These are phyloP conservation scores for Anorthoa munda DNA, from an alignment of 2,888 invertebrate genomes.

Conservation along the genomic window DNA sequence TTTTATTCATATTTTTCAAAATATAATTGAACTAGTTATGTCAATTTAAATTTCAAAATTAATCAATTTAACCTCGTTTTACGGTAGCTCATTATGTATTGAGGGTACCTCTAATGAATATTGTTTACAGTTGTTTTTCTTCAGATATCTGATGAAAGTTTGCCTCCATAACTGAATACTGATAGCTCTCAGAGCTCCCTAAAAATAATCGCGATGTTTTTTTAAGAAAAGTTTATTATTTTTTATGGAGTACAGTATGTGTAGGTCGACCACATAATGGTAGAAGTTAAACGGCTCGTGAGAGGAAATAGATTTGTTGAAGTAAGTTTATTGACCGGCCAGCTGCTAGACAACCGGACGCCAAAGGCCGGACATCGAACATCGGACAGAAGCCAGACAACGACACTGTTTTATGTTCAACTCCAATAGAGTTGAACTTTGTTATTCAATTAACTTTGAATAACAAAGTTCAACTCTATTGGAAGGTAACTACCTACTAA, in stretches of 20 bases:
- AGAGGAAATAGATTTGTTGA: conserved; percentile 44
- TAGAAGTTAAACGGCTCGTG: conserved; percentile 24
- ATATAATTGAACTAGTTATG: no score
- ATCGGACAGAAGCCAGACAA: conserved; percentile 9
- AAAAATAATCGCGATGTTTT: not conserved
- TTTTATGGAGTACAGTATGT: not conserved
- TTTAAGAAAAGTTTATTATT: not conserved
- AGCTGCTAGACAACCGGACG: conserved; percentile 21
- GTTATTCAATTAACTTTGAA: conserved; percentile 12
- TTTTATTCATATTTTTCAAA: no score
- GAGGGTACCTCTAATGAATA: conserved; percentile 47
- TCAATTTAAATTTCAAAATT: no score
- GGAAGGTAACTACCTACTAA: not conserved
- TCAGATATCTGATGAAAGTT: conserved; percentile 36
- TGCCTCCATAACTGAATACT: conserved; percentile 48
- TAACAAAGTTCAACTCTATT: no score
- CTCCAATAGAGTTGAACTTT: conserved; percentile 28
- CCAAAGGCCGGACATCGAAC: conserved; percentile 31
- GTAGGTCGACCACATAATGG: conserved; percentile 8
- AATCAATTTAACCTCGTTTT: no score
- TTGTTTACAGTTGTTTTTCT: conserved; percentile 45
- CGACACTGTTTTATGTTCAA: conserved; percentile 33
- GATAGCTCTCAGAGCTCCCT: conserved; percentile 18
- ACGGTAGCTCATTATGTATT: conserved; percentile 48
- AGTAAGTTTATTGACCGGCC: conserved; percentile 22